These are phyloP conservation scores for Xestia xanthographa DNA, from an alignment of 2,888 invertebrate genomes.

Conservation along the genomic window DNA sequence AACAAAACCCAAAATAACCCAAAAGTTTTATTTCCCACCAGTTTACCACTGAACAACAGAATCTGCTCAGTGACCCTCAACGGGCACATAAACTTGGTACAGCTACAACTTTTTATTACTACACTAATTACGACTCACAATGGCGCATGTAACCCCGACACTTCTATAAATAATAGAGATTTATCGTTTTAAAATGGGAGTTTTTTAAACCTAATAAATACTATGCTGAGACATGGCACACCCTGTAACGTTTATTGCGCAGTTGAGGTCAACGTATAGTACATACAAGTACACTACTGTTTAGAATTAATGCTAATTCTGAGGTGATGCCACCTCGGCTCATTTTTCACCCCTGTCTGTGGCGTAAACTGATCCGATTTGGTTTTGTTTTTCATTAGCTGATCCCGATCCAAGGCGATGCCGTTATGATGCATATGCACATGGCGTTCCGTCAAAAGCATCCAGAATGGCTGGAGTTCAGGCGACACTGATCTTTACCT, in stretches of 20 bases:
- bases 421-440: not conserved
- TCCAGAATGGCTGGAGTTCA: not conserved
- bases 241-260: slow-evolving; percentile 27
- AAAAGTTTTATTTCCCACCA: not conserved
- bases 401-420: not conserved
- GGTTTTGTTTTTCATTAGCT: not conserved
- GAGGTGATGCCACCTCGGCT: not conserved
- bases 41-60: not conserved
- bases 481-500: not conserved
- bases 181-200: slow-evolving; percentile 45
- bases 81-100: slow-evolving; percentile 37
- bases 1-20: not conserved
- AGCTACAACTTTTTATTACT: slow-evolving; percentile 45
- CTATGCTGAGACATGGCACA: slow-evolving; percentile 35
- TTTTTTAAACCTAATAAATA: slow-evolving; percentile 45
- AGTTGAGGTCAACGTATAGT: not conserved
- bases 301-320: no score
- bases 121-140: slow-evolving; percentile 50
- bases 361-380: not conserved
- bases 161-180: slow-evolving; percentile 56
- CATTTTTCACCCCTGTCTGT: not conserved
- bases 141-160: slow-evolving; percentile 22
- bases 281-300: not conserved
- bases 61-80: slow-evolving; percentile 19
- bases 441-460: not conserved